Conservation (phyloP, 2,888 invertebrate species). For the Blastobasis lacticolella region DNA sequence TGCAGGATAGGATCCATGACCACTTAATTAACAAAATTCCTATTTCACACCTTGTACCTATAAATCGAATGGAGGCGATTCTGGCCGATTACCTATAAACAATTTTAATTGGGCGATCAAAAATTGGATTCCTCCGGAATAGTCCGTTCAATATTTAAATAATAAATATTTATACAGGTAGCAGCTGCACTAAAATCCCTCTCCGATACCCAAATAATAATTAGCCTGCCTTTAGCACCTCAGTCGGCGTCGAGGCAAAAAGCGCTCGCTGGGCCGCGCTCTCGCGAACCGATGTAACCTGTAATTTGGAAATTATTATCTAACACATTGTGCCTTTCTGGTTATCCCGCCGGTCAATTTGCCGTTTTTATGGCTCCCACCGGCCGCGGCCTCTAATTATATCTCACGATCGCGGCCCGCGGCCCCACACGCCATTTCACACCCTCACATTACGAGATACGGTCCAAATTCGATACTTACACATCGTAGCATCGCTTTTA, state of each 20-base stretch:
- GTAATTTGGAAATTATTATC: constrained; percentile 75
- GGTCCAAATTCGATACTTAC: constrained; percentile 17
- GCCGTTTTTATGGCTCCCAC: constrained; percentile 74
- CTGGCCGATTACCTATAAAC: constrained; percentile 16
- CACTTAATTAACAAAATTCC: too few relatives aligned
- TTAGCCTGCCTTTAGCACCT: constrained; percentile 74
- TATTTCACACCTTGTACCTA: too few relatives aligned
- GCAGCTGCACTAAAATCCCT: constrained; percentile 71
- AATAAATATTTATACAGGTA: constrained; percentile 75
- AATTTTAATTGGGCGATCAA: constrained; percentile 34
- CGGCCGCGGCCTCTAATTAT: constrained; percentile 72
- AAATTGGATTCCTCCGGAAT: constrained; percentile 63
- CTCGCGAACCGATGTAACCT: constrained; percentile 70
- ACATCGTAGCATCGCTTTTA: constrained; percentile 10
- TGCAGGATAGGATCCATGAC: too few relatives aligned
- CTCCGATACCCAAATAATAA: constrained; percentile 72
- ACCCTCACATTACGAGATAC: constrained; percentile 21
- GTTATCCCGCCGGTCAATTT: constrained; percentile 75
- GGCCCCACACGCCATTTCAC: constrained; percentile 33
- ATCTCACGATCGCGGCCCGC: constrained; percentile 67
- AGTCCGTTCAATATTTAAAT: constrained; percentile 62
- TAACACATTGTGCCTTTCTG: constrained; percentile 75
- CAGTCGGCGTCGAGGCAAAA: constrained; percentile 62
- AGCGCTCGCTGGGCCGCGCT: constrained; percentile 42
- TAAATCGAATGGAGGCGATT: too few relatives aligned